Evolutionary conservation across 2,797 vertebrate species (phyloP).

Genomic region (Anguilla megastoma): DNA sequence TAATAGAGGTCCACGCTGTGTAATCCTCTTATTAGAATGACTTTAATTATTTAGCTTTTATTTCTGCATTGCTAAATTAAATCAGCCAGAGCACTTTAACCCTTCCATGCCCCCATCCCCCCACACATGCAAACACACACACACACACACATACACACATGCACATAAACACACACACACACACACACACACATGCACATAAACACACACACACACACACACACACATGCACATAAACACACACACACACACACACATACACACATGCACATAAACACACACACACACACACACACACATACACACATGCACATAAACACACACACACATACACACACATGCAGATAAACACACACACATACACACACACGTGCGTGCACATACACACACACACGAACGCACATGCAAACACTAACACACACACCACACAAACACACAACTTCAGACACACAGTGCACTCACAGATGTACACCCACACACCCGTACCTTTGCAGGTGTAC

Average conservation of each 20-base stretch:
- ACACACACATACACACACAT: too few species aligned
- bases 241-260: too few species aligned
- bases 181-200: conserved; percentile 20
- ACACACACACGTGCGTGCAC: not conserved
- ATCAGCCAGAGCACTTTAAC: conserved; percentile 54
- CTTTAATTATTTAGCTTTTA: conserved; percentile 64
- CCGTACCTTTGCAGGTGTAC: too few species aligned
- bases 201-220: conserved; percentile 16
- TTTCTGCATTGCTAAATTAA: conserved; percentile 58
- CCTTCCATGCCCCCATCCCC: conserved; percentile 35
- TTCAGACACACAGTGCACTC: too few species aligned
- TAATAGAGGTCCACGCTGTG: conserved; percentile 54
- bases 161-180: conserved; percentile 4
- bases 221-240: not conserved
- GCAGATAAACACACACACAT: too few species aligned
- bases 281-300: not conserved
- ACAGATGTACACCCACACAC: too few species aligned
- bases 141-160: conserved; percentile 24
- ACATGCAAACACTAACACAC: not conserved
- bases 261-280: too few species aligned
- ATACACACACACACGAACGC: not conserved
- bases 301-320: not conserved
- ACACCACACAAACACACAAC: too few species aligned
- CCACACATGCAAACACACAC: conserved; percentile 1
- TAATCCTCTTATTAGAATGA: conserved; percentile 65